Evolutionary conservation across 2,797 vertebrate genomes (phyloP).

Genomic region (Silurus aristotelis): DNA sequence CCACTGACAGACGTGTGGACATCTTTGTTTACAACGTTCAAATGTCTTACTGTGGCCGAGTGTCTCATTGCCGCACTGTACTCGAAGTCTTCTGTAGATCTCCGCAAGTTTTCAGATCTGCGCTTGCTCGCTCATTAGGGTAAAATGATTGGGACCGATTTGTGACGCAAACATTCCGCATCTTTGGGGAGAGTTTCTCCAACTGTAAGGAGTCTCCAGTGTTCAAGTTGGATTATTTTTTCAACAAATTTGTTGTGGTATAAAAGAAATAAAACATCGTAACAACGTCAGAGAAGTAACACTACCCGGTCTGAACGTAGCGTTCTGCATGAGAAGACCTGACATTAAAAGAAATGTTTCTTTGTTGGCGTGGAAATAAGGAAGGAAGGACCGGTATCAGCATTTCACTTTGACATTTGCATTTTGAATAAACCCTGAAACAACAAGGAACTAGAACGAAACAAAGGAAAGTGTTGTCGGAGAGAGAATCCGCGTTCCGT

Average conservation of each 20-base stretch:
- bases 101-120: too few relatives aligned
- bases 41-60: too few relatives aligned
- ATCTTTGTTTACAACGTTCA: too few relatives aligned
- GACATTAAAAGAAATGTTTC: constrained; percentile 9
- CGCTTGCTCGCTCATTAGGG: too few relatives aligned
- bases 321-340: not conserved
- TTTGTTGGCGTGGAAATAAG: constrained; percentile 1
- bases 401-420: not conserved
- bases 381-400: constrained; percentile 12
- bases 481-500: too few relatives aligned
- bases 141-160: too few relatives aligned
- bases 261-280: not conserved
- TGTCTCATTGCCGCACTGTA: too few relatives aligned
- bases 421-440: not conserved
- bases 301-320: too few relatives aligned
- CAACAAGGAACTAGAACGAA: constrained; percentile 1
- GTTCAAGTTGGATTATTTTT: too few relatives aligned
- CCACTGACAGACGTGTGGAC: too few relatives aligned
- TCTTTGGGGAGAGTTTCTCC: not conserved
- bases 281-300: not conserved
- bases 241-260: not conserved
- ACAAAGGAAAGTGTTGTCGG: not conserved
- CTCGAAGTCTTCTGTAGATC: too few relatives aligned
- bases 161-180: too few relatives aligned
- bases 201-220: not conserved